phyloP scores from a whole-genome alignment of 2,797 vertebrate species.

The Halcyon badia region DNA sequence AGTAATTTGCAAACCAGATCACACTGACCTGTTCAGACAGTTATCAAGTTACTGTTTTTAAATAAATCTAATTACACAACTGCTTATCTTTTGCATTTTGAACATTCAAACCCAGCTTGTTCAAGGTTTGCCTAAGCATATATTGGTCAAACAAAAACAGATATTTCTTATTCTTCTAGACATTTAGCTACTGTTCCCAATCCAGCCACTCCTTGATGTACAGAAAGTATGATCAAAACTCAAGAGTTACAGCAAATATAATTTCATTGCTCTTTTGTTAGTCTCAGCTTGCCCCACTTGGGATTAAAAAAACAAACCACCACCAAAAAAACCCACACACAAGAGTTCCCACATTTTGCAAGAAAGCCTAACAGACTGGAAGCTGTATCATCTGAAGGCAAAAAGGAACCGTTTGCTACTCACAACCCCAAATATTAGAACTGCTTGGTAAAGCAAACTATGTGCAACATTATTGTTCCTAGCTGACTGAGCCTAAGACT shows the following conservation, averaged over 20 bases:
- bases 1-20: background rate
- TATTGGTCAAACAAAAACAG: background rate
- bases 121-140: background rate
- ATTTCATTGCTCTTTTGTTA: background rate
- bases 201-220: background rate
- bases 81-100: background rate
- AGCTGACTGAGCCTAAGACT: background rate
- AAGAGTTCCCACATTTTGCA: conserved; percentile 16
- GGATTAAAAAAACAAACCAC: background rate
- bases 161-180: background rate
- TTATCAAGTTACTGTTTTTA: background rate
- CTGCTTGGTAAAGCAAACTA: conserved; percentile 8
- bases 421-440: conserved; percentile 17
- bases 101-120: background rate
- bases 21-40: background rate
- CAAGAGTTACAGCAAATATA: background rate
- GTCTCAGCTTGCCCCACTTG: background rate
- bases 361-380: conserved; percentile 14
- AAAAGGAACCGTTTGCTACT: conserved; percentile 19
- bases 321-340: background rate
- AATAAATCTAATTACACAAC: background rate
- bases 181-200: background rate
- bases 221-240: background rate
- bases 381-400: conserved; percentile 6
- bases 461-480: background rate